These are phyloP conservation scores for Drosophila lowei DNA, from an alignment of 1,140 invertebrate genomes.

Conservation along the genomic window DNA sequence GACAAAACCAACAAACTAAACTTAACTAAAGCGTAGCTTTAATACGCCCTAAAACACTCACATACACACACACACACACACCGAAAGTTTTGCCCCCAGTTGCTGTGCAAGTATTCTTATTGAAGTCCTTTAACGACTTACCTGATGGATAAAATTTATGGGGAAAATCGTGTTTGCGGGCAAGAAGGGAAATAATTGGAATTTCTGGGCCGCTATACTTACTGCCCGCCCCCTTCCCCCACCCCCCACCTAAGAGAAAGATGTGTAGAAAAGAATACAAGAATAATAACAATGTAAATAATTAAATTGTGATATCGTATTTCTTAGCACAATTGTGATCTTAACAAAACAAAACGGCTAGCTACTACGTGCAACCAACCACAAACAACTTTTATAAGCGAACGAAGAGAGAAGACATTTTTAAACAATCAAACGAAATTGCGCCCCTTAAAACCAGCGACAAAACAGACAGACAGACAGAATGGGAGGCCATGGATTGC, in stretches of 20 bases:
- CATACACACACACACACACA: neutral
- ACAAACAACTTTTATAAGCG: conserved; percentile 58
- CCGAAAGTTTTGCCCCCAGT: conserved; percentile 11
- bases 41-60: conserved; percentile 19
- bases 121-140: neutral
- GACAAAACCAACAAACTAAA: conserved; percentile 41
- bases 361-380: conserved; percentile 59
- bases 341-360: conserved; percentile 72
- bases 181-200: conserved; percentile 1
- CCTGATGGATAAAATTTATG: too few species aligned
- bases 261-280: conserved; percentile 55
- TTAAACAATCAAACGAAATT: conserved; percentile 55
- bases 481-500: too few species aligned
- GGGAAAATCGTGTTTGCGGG: neutral
- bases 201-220: conserved; percentile 46
- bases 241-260: conserved; percentile 55
- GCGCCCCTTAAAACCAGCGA: conserved; percentile 13
- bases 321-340: conserved; percentile 82
- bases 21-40: conserved; percentile 70
- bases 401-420: conserved; percentile 32
- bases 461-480: neutral
- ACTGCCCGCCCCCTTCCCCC: conserved; percentile 33
- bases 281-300: conserved; percentile 80
- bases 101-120: conserved; percentile 17
- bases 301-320: conserved; percentile 81